Percentiles rank a stretch among this genome's conserved stretches.
phyloP scores from a whole-genome alignment of 2,113 vertebrate genomes.

The Nycticryphes semicollaris region DNA sequence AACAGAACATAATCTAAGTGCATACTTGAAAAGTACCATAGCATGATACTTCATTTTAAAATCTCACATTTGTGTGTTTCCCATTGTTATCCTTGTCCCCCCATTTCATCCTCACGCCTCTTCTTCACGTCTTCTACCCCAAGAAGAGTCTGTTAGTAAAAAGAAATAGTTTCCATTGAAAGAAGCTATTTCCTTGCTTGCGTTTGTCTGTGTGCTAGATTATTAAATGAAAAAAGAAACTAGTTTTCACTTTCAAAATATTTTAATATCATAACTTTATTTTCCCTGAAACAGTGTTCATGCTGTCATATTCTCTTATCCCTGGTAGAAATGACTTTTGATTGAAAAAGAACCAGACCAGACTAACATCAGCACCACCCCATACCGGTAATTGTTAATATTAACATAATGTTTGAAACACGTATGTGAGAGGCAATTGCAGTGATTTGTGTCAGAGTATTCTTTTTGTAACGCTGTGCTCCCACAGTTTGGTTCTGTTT shows the following conservation, averaged over 20 bases:
- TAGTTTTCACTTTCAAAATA: not conserved
- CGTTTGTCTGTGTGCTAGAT: not conserved
- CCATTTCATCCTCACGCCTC: not conserved
- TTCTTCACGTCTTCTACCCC: not conserved
- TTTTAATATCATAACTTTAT: conserved; percentile 48
- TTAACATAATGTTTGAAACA: not conserved
- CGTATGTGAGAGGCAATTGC: not conserved
- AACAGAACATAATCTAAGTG: conserved; percentile 20
- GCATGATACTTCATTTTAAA: conserved; percentile 6
- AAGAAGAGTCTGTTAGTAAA: not conserved
- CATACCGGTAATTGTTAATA: not conserved
- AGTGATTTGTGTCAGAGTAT: not conserved
- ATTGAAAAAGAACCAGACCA: not conserved
- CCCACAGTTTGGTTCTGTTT: not conserved
- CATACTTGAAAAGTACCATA: not conserved
- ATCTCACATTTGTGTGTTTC: not conserved
- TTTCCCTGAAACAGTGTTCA: conserved; percentile 26
- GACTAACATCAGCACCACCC: not conserved
- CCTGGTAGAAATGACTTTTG: not conserved
- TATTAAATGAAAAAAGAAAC: not conserved
- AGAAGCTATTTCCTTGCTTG: not conserved
- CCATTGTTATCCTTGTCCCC: not conserved
- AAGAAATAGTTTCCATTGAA: not conserved
- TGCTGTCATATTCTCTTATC: conserved; percentile 16
- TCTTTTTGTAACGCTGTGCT: not conserved